phyloP scores from a whole-genome alignment of 2,888 invertebrate species.

The Tachystola acroxantha region DNA sequence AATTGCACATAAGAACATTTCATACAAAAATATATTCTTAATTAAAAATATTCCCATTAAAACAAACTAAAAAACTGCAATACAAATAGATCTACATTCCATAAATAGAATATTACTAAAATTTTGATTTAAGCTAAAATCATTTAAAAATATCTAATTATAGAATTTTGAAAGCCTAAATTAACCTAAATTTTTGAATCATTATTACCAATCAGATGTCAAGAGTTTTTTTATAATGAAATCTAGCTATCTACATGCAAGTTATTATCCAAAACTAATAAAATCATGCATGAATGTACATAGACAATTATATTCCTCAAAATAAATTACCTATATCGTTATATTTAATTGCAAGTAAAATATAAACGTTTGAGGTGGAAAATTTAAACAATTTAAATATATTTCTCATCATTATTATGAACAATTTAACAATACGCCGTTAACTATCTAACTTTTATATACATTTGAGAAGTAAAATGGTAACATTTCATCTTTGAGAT shows the following conservation, averaged over 20 bases:
- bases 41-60: conserved; percentile 69
- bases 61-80: conserved; percentile 62
- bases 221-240: conserved; percentile 37
- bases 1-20: conserved; percentile 74
- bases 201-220: conserved; percentile 50
- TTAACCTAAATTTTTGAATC: conserved; percentile 10
- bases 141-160: conserved; percentile 4
- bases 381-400: conserved; percentile 16
- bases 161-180: conserved; percentile 3
- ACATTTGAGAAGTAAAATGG: conserved; percentile 60
- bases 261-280: conserved; percentile 6
- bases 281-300: conserved; percentile 12
- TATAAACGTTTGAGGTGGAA: conserved; percentile 18
- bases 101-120: conserved; percentile 4
- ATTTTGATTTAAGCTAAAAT: conserved; percentile 6
- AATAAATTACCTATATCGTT: conserved; percentile 22
- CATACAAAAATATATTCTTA: conserved; percentile 77
- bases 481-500: conserved; percentile 53
- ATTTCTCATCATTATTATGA: conserved; percentile 27
- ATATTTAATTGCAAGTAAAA: conserved; percentile 28
- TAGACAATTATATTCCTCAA: conserved; percentile 13
- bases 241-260: conserved; percentile 16
- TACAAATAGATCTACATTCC: conserved; percentile 27
- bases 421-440: conserved; percentile 46
- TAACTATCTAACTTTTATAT: conserved; percentile 49